phyloP scores from a whole-genome alignment of 2,888 invertebrate species.

The Mylabris sibirica region DNA sequence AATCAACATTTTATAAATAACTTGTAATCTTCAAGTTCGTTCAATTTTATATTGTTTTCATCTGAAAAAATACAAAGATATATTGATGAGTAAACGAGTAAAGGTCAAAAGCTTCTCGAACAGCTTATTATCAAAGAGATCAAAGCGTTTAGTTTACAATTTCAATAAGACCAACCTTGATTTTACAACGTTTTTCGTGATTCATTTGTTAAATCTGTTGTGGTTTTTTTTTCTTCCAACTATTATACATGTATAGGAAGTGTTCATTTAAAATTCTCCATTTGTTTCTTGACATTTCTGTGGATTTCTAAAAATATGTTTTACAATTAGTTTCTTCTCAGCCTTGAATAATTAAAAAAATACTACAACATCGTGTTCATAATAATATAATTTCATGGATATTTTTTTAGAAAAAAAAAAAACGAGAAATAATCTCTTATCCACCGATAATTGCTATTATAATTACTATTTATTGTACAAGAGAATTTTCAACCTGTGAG shows the following conservation, averaged over 20 bases:
- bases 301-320: constrained; percentile 9
- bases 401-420: neutral
- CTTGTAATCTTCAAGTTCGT: too few species aligned
- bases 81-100: too few species aligned
- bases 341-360: constrained; percentile 9
- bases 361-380: neutral
- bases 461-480: neutral
- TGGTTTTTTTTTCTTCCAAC: neutral
- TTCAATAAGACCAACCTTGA: neutral
- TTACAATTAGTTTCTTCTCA: constrained; percentile 11
- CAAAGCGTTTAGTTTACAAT: too few species aligned
- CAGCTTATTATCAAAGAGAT: too few species aligned
- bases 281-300: constrained; percentile 5
- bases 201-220: neutral
- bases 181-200: neutral
- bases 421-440: neutral
- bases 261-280: constrained; percentile 6
- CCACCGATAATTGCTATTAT: neutral
- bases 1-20: too few species aligned
- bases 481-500: neutral
- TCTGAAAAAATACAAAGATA: too few species aligned
- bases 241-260: neutral
- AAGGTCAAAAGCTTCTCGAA: too few species aligned
- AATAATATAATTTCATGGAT: neutral
- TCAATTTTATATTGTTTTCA: too few species aligned